Evolutionary conservation across 1,140 invertebrate species (phyloP).

Genomic region (Aphelinus certus): DNA sequence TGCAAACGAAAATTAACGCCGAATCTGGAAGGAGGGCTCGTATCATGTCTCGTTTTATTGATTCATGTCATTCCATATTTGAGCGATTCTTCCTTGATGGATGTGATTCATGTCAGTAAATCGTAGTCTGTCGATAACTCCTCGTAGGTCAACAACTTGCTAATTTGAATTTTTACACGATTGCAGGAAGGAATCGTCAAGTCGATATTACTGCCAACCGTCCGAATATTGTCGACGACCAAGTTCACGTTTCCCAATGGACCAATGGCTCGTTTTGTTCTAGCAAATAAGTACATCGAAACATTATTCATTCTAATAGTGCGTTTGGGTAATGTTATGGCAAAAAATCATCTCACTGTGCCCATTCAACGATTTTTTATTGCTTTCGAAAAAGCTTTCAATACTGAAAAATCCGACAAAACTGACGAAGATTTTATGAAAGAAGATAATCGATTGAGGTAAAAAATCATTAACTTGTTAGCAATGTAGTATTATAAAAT

Average conservation of each 20-base stretch:
- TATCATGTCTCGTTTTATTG: conserved; percentile 84
- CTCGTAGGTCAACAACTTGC: not conserved
- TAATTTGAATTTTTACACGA: conserved; percentile 20
- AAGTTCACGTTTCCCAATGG: conserved; percentile 84
- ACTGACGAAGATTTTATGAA: conserved; percentile 27
- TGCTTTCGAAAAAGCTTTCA: conserved; percentile 85
- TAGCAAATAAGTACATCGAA: conserved; percentile 84
- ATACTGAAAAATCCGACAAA: conserved; percentile 51
- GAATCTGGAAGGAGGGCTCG: conserved; percentile 87
- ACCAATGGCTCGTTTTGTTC: conserved; percentile 73
- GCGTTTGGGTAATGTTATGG: conserved; percentile 86
- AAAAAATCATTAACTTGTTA: not conserved
- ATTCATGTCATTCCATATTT: conserved; percentile 83
- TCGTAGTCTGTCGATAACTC: not conserved
- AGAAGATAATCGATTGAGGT: conserved; percentile 11
- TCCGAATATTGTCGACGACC: conserved; percentile 77
- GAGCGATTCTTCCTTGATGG: conserved; percentile 87
- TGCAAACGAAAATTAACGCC: conserved; percentile 81
- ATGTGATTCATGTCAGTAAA: conserved; percentile 77
- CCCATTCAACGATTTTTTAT: conserved; percentile 78
- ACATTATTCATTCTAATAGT: conserved; percentile 81
- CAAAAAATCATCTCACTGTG: conserved; percentile 78
- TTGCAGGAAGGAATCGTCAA: conserved; percentile 77
- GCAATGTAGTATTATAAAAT: too few relatives aligned
- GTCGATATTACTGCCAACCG: conserved; percentile 80